Base-by-base conservation (phyloP, 2,113 vertebrate genomes). In the Lophius piscatorius region DNA sequence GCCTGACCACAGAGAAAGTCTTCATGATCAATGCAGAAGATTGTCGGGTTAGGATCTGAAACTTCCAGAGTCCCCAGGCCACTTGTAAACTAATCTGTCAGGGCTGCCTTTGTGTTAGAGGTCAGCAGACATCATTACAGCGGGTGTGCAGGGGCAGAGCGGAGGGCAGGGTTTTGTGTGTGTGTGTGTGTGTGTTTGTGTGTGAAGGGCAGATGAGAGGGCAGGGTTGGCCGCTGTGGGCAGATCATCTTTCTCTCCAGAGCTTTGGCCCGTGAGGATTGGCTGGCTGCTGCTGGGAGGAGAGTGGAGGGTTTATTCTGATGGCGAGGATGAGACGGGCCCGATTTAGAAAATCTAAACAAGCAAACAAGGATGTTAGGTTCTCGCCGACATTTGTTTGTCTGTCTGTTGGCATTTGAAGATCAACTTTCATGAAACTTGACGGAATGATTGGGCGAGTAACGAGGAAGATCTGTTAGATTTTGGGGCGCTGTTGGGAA, bases 121-220 rank as follows among this genome's bases (percentile, higher is more conserved):
- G 91, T 92, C 89, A 91, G 76, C 83, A 83, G 85, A 83, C 88
- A 87, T 87, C 67, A 82, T 88, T 89, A 83, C 69, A 78, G 68
- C 17, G 59, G 79, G 70, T 73, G 82, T 86, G 77, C 56, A 73
- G 84, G 81, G 87, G 84, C 82, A 90, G 70, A 85, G 68, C 81
- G 76, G 68, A 78, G 80, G 74, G 76, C 72, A 78, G 61, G 54
- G 50, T 73, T 39, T 56, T 12, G 24, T 18, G 41, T 20, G 64
- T 38, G 56, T 80, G 77, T 49, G 64, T 40, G 38, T 40, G 38
- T 78, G 62, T 18, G 70, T 48, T 60, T 7, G 44, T 40, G 23
- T 84, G 76, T 86, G 79, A 89, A 90, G 88, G 88, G 80, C 88
- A 91, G 80, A 87, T 74, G 80, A 81, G 80, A 89, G 78, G 83